Percentiles rank a stretch among this genome's conserved stretches.
Evolutionary conservation across 2,797 vertebrate species (phyloP).

Genomic region (Delichon dasypus): DNA sequence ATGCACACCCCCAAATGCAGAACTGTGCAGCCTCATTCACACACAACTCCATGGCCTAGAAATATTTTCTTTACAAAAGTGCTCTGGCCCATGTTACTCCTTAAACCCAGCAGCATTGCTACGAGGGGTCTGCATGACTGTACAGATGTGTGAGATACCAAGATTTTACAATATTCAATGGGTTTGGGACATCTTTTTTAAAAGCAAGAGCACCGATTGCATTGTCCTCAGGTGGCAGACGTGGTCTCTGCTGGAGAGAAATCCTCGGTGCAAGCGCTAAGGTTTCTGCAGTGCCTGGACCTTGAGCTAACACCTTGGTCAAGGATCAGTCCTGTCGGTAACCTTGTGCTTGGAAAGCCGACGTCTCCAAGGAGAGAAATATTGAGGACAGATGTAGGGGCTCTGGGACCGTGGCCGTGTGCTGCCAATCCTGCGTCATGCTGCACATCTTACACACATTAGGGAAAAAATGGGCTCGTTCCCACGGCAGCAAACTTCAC

Average conservation of each 20-base stretch:
- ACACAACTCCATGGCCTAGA: accelerated
- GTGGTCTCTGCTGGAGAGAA: background rate
- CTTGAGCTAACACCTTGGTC: background rate
- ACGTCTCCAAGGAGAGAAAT: background rate
- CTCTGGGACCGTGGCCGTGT: accelerated
- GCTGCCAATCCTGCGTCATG: background rate
- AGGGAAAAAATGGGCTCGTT: conserved; percentile 55
- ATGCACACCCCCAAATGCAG: background rate
- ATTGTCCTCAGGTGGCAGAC: background rate
- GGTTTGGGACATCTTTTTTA: background rate
- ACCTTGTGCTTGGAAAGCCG: conserved; percentile 19
- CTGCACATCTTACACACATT: conserved; percentile 56
- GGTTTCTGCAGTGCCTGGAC: background rate
- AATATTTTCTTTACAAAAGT: background rate
- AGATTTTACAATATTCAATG: background rate
- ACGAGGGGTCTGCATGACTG: background rate
- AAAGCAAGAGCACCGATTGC: background rate
- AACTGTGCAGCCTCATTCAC: background rate
- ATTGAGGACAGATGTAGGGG: conserved; percentile 56
- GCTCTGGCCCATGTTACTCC: background rate
- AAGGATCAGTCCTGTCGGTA: conserved; percentile 7
- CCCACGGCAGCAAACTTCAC: conserved; percentile 34
- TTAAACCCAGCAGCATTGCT: background rate
- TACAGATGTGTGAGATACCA: background rate
- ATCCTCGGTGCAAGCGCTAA: background rate